Evolutionary conservation across 2,113 vertebrate species (phyloP), one percentile per base, ranked within the genome.

Genomic region (Sminthopsis crassicaudata): DNA sequence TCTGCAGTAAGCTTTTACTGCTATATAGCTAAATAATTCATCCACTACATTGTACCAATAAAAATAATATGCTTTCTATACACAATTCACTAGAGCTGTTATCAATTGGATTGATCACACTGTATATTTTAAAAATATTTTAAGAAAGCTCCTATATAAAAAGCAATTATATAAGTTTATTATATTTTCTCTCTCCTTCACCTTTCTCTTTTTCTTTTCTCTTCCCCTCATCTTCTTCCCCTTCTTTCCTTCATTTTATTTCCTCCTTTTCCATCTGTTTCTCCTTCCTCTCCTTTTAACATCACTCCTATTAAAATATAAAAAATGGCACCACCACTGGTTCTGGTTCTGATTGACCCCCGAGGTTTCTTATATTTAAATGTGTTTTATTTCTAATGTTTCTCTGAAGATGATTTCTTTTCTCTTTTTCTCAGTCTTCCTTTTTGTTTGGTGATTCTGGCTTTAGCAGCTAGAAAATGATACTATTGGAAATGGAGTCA

Each of bases 1-100:
- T 98, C 97, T 97, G 52, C 55, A 94, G 60, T 92, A 19, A 94
- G 26, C 46, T 94, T 36, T 94, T 92, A 88, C 89, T 97, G 89
- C 94, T 97, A 67, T 57, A 46, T 93, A 96, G 60, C 94, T 95
- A 95, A 98, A 97, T 94, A 96, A 97, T 97, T 96, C 7, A 90
- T 96, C 50, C 93, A 95, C 26, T 95, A 90, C 93, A 54, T 53
- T 94, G 25, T 95, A 96, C 93, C 89, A 60, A 93, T 96, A 94
- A 96, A 97, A 93, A 94, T 54, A 93, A 93, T 94, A 25, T 27
- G 42, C 6, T 97, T 94, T 54, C 53, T 94, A 23, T 93, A 96
- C 12, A 96, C 76, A 97, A 55, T 57, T 91, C 53, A 60, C 46
- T 46, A 92, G 90, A 96, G 52, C 50, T 97, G 30, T 12, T 96